A percentile compares a stretch with the other conserved stretches of the same genome.
These are phyloP conservation scores for Prosapia bicincta DNA, from an alignment of 2,888 invertebrate species.

Conservation along the genomic window DNA sequence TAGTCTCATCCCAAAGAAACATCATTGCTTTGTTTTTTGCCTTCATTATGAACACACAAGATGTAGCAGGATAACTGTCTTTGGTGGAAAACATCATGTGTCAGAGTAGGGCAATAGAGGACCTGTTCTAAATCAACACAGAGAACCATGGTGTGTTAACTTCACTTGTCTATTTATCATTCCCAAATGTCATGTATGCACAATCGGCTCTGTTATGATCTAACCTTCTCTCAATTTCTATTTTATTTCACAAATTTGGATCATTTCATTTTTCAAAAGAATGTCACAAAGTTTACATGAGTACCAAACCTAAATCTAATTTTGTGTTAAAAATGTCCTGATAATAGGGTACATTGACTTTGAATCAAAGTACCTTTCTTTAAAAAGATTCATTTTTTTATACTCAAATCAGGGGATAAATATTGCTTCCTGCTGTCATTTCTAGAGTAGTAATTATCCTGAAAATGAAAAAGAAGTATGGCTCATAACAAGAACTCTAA, in stretches of 20 bases:
- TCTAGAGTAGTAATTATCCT: constrained; percentile 27
- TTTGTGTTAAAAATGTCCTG: constrained; percentile 22
- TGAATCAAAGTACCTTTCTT: constrained; percentile 19
- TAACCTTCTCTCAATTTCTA: constrained; percentile 10
- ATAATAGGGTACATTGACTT: constrained; percentile 5
- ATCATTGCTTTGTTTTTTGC: too few relatives aligned
- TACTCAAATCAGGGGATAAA: constrained; percentile 15
- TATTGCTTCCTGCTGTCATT: constrained; percentile 13
- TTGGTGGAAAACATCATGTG: constrained; percentile 5
- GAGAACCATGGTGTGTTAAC: too few relatives aligned
- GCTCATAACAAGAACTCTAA: constrained; percentile 7
- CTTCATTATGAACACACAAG: constrained; percentile 27
- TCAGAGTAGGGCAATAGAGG: too few relatives aligned
- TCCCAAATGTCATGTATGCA: too few relatives aligned
- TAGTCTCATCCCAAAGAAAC: too few relatives aligned
- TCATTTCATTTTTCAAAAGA: constrained; percentile 14
- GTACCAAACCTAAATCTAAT: constrained; percentile 28
- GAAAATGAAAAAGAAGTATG: constrained; percentile 21
- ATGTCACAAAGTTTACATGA: constrained; percentile 22
- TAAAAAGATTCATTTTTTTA: constrained; percentile 24
- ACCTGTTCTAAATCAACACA: too few relatives aligned
- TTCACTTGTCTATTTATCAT: too few relatives aligned
- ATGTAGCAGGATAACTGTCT: constrained; percentile 13
- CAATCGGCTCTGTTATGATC: constrained; percentile 9
- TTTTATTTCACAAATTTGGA: neutral